Conservation (phyloP, 2,797 vertebrate species). For the Pseudotriccus pelzelni region DNA sequence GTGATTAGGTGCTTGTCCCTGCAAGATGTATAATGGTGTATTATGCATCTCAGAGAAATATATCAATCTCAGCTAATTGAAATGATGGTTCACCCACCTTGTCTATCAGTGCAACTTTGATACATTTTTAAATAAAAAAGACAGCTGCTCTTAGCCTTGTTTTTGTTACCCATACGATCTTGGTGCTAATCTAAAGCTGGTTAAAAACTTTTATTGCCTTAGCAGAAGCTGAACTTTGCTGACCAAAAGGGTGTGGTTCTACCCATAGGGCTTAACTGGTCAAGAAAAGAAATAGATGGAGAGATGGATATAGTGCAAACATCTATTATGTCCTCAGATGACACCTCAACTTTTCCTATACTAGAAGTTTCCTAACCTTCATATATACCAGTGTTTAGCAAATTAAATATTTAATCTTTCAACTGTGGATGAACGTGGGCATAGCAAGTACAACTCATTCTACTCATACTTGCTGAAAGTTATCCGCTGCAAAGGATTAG, state of each 20-base stretch:
- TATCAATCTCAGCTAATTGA: not conserved
- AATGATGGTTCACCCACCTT: not conserved
- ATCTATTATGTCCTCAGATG: not conserved
- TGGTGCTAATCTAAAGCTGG: not conserved
- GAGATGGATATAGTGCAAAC: not conserved
- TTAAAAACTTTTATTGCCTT: not conserved
- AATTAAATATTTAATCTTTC: constrained; percentile 75
- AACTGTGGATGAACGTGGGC: constrained; percentile 47
- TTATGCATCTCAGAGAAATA: not conserved
- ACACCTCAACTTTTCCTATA: not conserved
- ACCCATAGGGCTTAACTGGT: not conserved
- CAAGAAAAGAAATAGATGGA: not conserved
- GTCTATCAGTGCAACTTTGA: not conserved
- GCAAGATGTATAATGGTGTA: not conserved
- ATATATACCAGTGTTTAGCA: constrained; percentile 36
- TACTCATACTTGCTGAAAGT: constrained; percentile 54
- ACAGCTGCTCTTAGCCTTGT: not conserved
- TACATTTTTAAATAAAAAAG: not conserved
- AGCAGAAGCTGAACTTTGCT: not conserved
- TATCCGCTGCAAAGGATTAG: constrained; percentile 72
- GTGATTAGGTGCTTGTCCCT: not conserved
- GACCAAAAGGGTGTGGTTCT: not conserved
- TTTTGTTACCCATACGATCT: not conserved
- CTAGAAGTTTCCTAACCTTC: constrained; percentile 47
- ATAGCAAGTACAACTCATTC: constrained; percentile 52